Evolutionary conservation across 2,113 vertebrate genomes (phyloP).

Genomic region (Dunckerocampus dactyliophorus): DNA sequence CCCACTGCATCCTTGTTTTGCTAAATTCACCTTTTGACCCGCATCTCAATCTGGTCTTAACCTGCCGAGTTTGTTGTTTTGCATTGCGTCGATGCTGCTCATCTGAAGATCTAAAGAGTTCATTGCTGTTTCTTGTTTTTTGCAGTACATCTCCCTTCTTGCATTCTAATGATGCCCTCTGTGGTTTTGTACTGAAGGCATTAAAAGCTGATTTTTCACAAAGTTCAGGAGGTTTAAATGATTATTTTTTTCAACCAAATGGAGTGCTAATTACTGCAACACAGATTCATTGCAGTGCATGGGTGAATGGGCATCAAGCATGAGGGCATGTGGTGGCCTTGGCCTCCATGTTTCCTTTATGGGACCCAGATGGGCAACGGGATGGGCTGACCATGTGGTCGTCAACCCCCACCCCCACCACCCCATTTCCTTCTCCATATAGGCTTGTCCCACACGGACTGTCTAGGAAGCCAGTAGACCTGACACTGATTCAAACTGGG

Average conservation of each 20-base stretch:
- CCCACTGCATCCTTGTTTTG: constrained; percentile 7
- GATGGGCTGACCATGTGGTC: constrained; percentile 72
- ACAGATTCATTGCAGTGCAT: constrained; percentile 38
- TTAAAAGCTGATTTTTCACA: neutral
- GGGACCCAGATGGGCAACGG: constrained; percentile 75
- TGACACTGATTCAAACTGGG: constrained; percentile 11
- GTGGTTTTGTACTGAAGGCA: neutral
- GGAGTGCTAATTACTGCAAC: constrained; percentile 14
- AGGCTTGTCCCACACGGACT: constrained; percentile 14
- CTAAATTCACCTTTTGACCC: constrained; percentile 27
- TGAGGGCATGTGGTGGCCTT: constrained; percentile 65
- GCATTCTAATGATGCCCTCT: neutral
- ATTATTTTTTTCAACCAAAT: neutral
- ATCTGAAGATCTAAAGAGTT: neutral
- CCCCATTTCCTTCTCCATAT: constrained; percentile 35
- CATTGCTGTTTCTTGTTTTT: neutral
- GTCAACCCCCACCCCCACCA: constrained; percentile 53
- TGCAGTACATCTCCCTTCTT: neutral
- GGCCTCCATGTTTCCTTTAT: constrained; percentile 67
- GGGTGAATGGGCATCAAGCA: constrained; percentile 58
- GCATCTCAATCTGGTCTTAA: neutral
- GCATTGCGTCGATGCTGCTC: neutral
- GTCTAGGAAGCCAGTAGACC: constrained; percentile 6
- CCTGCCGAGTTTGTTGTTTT: neutral
- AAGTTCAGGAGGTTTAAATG: neutral